Evolutionary conservation across 1,140 invertebrate species (phyloP), one percentile per base, ranked within the genome.

Genomic region (Pristionchus pacificus): DNA sequence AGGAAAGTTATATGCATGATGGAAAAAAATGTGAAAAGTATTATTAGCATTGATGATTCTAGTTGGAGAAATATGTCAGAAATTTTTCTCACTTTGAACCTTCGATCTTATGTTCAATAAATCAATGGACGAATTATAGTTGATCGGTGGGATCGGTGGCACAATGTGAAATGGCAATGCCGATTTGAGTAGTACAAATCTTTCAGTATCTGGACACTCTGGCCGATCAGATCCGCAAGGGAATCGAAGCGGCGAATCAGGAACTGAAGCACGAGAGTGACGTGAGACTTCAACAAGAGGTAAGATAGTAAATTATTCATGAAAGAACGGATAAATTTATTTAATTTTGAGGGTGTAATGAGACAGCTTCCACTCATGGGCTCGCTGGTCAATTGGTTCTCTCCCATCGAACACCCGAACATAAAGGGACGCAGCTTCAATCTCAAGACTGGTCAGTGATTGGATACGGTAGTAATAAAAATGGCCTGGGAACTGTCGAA

Each of bases 141-240:
- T n/a, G n/a, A n/a, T n/a, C n/a, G n/a, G n/a, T n/a, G n/a, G n/a
- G n/a, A n/a, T n/a, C n/a, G n/a, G n/a, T n/a, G n/a, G n/a, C n/a
- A n/a, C n/a, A n/a, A n/a, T n/a, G n/a, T n/a, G n/a, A n/a, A n/a
- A n/a, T n/a, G n/a, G n/a, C n/a, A n/a, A n/a, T n/a, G n/a, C n/a
- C n/a, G n/a, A n/a, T n/a, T n/a, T n/a, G n/a, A n/a, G n/a, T n/a
- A n/a, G n/a, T n/a, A n/a, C n/a, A n/a, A n/a, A 27, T 67, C 10
- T 31, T 77, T 70, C 89, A 92, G 84, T 91, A 92, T 58, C 86
- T 97, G 59, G 93, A 95, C 79, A 91, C 91, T 28, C 94, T 97
- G 92, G 91, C 92, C 0, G 92, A 97, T 86, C 90, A 96, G 64
- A 90, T 96, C 0, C 92, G 91, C 80, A 91, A 93, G 87, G 92